Evolutionary conservation across 2,888 invertebrate genomes (phyloP), one percentile per base, ranked within the genome.

Genomic region (Bimastos eiseni): DNA sequence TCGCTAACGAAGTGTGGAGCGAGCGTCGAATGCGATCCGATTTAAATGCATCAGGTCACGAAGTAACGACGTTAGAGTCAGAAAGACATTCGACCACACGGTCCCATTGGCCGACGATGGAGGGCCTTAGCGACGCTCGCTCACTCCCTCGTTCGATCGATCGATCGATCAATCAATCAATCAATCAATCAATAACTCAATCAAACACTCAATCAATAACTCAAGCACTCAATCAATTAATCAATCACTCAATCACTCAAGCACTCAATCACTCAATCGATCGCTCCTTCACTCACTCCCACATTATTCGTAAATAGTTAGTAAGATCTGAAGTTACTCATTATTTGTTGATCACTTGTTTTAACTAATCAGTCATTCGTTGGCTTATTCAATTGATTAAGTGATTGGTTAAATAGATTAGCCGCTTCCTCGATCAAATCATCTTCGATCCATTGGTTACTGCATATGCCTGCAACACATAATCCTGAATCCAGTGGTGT

Each of bases 31-130:
- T 70, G 70, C 30, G 70, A 70, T 70, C 70, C 6, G 70, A n/a
- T 70, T 70, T 70, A 70, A 70, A 70, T 70, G 70, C 70, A 70
- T 70, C 70, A 70, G 70, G 70, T 70, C n/a, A n/a, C 70, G 70
- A 70, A 70, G 30, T 70, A 70, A 70, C 70, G n/a, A 70, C 70
- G 70, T 70, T 70, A 70, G 30, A 70, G 70, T 70, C 70, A 70
- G 70, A 70, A n/a, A 70, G 70, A 70, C 70, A 70, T n/a, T 70
- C n/a, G 8, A 8, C 70, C 30, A 49, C 24, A 21, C 49, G 49
- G 24, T 70, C 70, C 70, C 70, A 70, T 70, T n/a, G 70, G 70
- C n/a, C n/a, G 30, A 70, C 8, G 70, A 70, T 70, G n/a, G 70
- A n/a, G n/a, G 70, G 4, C 3, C 11, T 11, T 19, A 4, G 17